phyloP scores from a whole-genome alignment of 2,888 invertebrate species.

The Xanthorhoe designata region DNA sequence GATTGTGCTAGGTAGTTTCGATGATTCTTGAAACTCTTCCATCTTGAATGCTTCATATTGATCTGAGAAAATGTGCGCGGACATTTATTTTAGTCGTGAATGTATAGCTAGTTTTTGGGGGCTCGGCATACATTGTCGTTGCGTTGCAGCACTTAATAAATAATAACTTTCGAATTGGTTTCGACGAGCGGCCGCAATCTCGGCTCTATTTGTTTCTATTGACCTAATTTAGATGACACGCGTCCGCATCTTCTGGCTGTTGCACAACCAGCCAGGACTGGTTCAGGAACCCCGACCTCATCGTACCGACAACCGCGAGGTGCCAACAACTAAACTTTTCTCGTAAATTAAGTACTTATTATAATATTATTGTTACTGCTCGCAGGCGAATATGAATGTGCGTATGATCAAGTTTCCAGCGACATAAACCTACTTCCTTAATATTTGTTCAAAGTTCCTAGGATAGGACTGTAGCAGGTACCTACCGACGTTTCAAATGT shows the following conservation, averaged over 20 bases:
- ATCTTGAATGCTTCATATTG: too few species aligned
- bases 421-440: not conserved
- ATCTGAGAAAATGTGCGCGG: too few species aligned
- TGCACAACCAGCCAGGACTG: constrained; percentile 11
- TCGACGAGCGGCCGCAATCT: constrained; percentile 43
- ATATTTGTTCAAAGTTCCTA: not conserved
- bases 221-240: constrained; percentile 47
- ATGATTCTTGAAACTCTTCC: too few species aligned
- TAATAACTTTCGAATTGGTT: constrained; percentile 46
- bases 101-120: not conserved
- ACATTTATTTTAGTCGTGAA: not conserved
- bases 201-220: constrained; percentile 56
- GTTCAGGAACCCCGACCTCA: too few species aligned
- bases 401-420: not conserved
- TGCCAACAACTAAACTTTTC: too few species aligned
- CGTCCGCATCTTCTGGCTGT: constrained; percentile 15
- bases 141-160: constrained; percentile 25
- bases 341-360: not conserved
- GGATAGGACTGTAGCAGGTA: too few species aligned
- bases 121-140: constrained; percentile 28
- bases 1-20: too few species aligned
- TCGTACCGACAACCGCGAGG: too few species aligned
- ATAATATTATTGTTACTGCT: not conserved
- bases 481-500: too few species aligned
- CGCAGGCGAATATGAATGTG: not conserved